Evolutionary conservation across 2,888 invertebrate genomes (phyloP), one percentile per base, ranked within the genome.

Genomic region (Tridacna crocea): DNA sequence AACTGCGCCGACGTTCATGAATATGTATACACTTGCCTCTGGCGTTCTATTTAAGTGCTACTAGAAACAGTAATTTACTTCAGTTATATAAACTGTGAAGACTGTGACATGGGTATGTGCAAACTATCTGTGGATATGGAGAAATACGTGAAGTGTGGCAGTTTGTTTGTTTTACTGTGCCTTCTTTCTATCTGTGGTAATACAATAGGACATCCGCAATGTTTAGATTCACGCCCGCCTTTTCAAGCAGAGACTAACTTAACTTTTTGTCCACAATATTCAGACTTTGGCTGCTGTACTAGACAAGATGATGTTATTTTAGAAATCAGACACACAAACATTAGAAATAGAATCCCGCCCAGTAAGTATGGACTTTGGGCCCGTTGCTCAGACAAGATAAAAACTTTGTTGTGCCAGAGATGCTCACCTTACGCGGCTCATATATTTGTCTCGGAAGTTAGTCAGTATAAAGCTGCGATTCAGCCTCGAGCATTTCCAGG

Each of bases 351-450:
- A 46, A 73, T 90, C 12, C 48, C 80, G 11, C 24, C 60, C 15
- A 36, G n/a, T n/a, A 55, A 79, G 27, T 70, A 79, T 0, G 22
- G 51, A 55, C 24, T 88, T 19, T 88, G 89, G 88, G 65, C 27
- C 24, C 66, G 66, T 11, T 93, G 94, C 82, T 75, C 85, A 4
- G 70, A 80, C 15, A 89, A 88, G 74, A 82, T 91, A 0, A 82
- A 87, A 72, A 89, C 90, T 22, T 73, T 94, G 17, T 68, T 93
- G 13, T 94, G 94, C 79, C 92, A 91, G 79, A 87, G 88, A 36
- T 94, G 94, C 80, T 93, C 93, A 0, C 94, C 94, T 0, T 93
- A 92, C 76, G 92, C 93, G 0, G 93, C 93, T 12, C 93, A 93
- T 80, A 88, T 93, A 15, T 93, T 89, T 82, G 92, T 91, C 72